Percentiles rank a stretch among this genome's conserved stretches.
Conservation (phyloP, 2,797 vertebrate genomes). For the Percopsis omiscomaycus region DNA sequence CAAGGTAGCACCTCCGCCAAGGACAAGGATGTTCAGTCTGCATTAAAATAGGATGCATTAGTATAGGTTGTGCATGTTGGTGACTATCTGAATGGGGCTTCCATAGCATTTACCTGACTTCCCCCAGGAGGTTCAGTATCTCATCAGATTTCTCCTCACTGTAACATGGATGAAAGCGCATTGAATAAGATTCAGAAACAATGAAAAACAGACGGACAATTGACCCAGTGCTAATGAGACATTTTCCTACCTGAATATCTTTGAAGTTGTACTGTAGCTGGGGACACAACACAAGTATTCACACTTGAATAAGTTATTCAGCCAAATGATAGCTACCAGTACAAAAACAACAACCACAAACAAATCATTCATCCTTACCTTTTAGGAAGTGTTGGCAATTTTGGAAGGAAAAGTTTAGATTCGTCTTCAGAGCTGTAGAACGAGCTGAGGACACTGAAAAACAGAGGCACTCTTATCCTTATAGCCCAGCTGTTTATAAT, state of each 20-base stretch:
- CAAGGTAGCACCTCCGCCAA: slow-evolving; percentile 87
- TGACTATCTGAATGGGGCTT: not conserved
- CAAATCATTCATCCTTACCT: slow-evolving; percentile 76
- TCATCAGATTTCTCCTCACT: slow-evolving; percentile 99
- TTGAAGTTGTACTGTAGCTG: slow-evolving; percentile 95
- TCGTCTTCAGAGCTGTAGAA: slow-evolving; percentile 94
- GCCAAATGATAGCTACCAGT: not conserved
- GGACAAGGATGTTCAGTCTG: slow-evolving; percentile 92
- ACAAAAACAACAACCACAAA: not conserved
- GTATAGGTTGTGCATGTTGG: not conserved
- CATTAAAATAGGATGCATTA: slow-evolving; percentile 4
- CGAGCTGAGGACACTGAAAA: slow-evolving; percentile 84
- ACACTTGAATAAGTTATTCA: slow-evolving; percentile 12
- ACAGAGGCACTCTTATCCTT: slow-evolving; percentile 11
- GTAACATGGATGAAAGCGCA: slow-evolving; percentile 48
- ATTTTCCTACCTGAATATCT: slow-evolving; percentile 91
- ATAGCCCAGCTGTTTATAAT: not conserved
- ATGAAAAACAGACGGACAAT: slow-evolving; percentile 2
- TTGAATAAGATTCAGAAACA: not conserved
- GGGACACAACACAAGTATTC: slow-evolving; percentile 33
- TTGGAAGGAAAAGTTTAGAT: slow-evolving; percentile 91
- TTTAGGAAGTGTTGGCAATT: slow-evolving; percentile 92
- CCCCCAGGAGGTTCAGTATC: slow-evolving; percentile 95
- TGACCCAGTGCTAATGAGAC: not conserved
- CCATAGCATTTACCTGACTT: slow-evolving; percentile 83